Conservation (phyloP, 2,888 invertebrate genomes). For the Eupeodes luniger region DNA sequence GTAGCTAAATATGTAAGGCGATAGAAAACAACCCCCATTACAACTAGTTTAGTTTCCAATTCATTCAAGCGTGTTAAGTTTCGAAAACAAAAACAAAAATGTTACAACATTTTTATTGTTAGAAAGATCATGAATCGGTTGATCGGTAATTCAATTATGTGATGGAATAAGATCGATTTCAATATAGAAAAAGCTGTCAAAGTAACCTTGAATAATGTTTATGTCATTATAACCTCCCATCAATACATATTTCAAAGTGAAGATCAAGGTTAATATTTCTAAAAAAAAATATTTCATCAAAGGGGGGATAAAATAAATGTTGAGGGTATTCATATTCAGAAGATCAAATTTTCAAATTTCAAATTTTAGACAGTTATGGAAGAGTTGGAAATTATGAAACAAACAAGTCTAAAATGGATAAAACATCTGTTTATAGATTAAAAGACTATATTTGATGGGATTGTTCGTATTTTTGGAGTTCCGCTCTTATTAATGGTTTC, state of each 20-base stretch:
- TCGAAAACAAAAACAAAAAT: constrained; percentile 22
- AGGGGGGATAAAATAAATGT: too few relatives aligned
- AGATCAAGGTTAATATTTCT: constrained; percentile 8
- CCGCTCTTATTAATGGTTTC: too few relatives aligned
- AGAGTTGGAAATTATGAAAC: too few relatives aligned
- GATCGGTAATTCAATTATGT: constrained; percentile 49
- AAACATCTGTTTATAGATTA: too few relatives aligned
- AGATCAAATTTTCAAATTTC: too few relatives aligned
- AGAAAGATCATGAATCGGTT: constrained; percentile 57
- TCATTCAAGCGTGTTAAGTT: constrained; percentile 55
- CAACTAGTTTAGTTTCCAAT: constrained; percentile 61
- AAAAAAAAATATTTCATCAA: not conserved
- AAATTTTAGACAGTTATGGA: too few relatives aligned
- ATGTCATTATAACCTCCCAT: too few relatives aligned
- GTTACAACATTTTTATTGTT: constrained; percentile 4
- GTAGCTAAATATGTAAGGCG: not conserved
- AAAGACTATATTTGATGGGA: too few relatives aligned
- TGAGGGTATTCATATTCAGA: too few relatives aligned
- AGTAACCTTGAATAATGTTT: constrained; percentile 40
- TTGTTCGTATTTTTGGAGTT: too few relatives aligned
- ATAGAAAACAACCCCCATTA: constrained; percentile 39
- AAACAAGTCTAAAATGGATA: too few relatives aligned
- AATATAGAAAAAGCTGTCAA: constrained; percentile 8
- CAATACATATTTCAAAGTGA: not conserved
- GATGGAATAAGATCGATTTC: constrained; percentile 53